Conservation (phyloP, 2,888 invertebrate species). For the Polylopha cassiicola region DNA sequence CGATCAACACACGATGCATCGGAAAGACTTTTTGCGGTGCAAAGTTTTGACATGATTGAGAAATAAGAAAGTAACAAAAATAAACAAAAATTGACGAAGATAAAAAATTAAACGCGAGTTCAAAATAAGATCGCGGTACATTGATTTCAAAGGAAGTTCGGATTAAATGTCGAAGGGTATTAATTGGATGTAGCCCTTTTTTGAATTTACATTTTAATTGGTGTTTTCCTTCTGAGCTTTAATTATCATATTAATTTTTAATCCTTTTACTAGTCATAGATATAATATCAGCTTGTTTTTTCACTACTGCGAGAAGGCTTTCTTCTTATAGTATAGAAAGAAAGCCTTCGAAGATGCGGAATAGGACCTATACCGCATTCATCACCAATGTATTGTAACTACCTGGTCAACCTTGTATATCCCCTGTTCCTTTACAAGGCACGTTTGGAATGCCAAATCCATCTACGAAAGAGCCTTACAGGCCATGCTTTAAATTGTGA, state of each 20-base stretch:
- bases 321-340: no score
- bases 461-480: no score
- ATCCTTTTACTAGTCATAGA: no score
- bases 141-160: not conserved
- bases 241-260: no score
- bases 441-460: no score
- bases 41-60: conserved; percentile 18
- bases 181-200: not conserved
- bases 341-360: no score
- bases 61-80: conserved; percentile 18
- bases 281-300: no score
- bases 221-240: not conserved
- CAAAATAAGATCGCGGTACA: conserved; percentile 4
- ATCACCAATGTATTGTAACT: no score
- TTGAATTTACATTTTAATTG: not conserved
- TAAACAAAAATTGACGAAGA: conserved; percentile 13
- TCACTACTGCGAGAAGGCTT: no score
- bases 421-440: no score
- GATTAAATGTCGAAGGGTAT: not conserved
- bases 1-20: conserved; percentile 35
- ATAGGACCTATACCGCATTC: no score
- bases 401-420: no score
- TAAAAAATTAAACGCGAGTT: conserved; percentile 13
- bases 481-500: conserved; percentile 6
- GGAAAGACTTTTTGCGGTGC: conserved; percentile 14